These are phyloP conservation scores for Hermetia illucens DNA, from an alignment of 1,140 invertebrate genomes.

Conservation along the genomic window DNA sequence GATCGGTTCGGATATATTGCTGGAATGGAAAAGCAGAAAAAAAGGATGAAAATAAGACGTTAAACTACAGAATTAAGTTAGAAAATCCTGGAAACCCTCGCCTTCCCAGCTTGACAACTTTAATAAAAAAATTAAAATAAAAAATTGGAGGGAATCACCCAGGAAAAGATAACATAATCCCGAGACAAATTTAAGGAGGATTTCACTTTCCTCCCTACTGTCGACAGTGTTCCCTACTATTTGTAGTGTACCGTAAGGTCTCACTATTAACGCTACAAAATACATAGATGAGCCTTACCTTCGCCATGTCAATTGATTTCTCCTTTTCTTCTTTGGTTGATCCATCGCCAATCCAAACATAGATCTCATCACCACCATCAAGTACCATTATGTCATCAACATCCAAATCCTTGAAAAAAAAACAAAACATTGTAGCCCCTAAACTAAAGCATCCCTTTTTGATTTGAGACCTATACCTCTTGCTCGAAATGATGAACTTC, in stretches of 20 bases:
- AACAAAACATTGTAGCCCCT: background rate
- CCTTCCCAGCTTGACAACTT: background rate
- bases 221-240: too few species aligned
- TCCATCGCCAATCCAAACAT: slow-evolving; percentile 58
- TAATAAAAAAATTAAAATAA: background rate
- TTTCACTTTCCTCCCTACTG: too few species aligned
- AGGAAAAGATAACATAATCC: too few species aligned
- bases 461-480: slow-evolving; percentile 14
- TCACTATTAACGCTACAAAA: too few species aligned
- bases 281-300: too few species aligned
- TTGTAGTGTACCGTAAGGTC: too few species aligned
- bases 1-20: slow-evolving; percentile 46
- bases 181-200: too few species aligned
- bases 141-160: too few species aligned
- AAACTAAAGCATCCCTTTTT: background rate
- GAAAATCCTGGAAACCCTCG: slow-evolving; percentile 1
- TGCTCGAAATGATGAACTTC: slow-evolving; percentile 50
- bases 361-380: slow-evolving; percentile 57
- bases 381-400: slow-evolving; percentile 61
- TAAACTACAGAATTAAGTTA: background rate
- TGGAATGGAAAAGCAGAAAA: slow-evolving; percentile 21
- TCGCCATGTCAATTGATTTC: slow-evolving; percentile 25
- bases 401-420: slow-evolving; percentile 45
- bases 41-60: background rate
- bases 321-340: slow-evolving; percentile 51